Evolutionary conservation across 1,140 invertebrate genomes (phyloP).

Genomic region (Musca vetustissima): DNA sequence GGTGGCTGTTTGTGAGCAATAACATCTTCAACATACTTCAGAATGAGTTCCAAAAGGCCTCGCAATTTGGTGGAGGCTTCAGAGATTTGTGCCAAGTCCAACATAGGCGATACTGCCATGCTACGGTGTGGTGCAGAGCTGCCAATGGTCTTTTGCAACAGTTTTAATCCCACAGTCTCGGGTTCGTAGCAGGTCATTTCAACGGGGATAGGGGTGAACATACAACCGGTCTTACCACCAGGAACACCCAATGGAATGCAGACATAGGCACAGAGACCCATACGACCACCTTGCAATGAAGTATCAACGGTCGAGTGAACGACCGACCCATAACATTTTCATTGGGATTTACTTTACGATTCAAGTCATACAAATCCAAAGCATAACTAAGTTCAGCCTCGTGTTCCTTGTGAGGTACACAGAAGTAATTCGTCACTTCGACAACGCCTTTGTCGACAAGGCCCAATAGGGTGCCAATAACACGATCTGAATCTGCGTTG

Average conservation of each 20-base stretch:
- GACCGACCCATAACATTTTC: slow-evolving; percentile 80
- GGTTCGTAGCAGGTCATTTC: slow-evolving; percentile 86
- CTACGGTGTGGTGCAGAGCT: slow-evolving; percentile 59
- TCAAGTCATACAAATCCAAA: slow-evolving; percentile 91
- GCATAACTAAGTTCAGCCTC: slow-evolving; percentile 95
- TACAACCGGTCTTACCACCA: slow-evolving; percentile 87
- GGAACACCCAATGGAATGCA: slow-evolving; percentile 81
- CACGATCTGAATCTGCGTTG: slow-evolving; percentile 88
- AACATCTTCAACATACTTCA: slow-evolving; percentile 88
- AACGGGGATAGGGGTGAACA: slow-evolving; percentile 92
- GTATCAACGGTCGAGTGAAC: slow-evolving; percentile 95
- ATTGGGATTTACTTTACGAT: slow-evolving; percentile 85
- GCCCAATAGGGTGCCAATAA: slow-evolving; percentile 90
- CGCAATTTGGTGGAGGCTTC: slow-evolving; percentile 79
- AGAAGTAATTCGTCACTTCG: slow-evolving; percentile 96
- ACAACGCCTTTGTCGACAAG: slow-evolving; percentile 74
- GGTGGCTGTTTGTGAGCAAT: slow-evolving; percentile 71
- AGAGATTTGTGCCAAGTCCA: slow-evolving; percentile 83
- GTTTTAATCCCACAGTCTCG: slow-evolving; percentile 79
- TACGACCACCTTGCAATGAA: slow-evolving; percentile 74
- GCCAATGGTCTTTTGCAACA: slow-evolving; percentile 74
- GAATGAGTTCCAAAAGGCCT: slow-evolving; percentile 75
- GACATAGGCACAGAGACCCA: slow-evolving; percentile 90
- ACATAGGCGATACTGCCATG: slow-evolving; percentile 73
- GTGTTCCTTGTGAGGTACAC: slow-evolving; percentile 95